Percentiles rank a stretch among this genome's conserved stretches.
These are phyloP conservation scores for Nothura maculosa DNA, from an alignment of 2,797 vertebrate genomes.

Conservation along the genomic window DNA sequence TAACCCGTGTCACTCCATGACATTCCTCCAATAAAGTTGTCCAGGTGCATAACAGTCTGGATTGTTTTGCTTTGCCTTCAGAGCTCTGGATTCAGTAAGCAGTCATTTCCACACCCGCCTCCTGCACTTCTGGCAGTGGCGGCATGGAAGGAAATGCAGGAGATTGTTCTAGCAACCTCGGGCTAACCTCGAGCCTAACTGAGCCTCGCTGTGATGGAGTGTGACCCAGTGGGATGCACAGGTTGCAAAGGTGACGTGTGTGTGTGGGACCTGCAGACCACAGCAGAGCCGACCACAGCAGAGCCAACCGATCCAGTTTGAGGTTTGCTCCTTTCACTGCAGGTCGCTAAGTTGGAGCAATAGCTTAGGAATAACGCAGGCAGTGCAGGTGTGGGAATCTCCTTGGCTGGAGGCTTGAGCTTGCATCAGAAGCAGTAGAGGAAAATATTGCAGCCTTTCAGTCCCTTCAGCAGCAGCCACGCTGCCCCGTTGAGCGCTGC, in stretches of 20 bases:
- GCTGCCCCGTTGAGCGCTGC: not conserved
- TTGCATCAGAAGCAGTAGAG: not conserved
- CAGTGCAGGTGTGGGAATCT: fast-evolving
- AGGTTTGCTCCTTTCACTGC: not conserved
- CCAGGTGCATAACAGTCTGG: not conserved
- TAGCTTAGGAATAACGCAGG: not conserved
- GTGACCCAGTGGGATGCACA: fast-evolving
- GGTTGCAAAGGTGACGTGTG: not conserved
- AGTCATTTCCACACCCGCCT: not conserved
- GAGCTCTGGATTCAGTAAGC: not conserved
- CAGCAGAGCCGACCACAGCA: not conserved
- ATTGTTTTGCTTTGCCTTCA: not conserved
- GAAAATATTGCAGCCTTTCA: not conserved
- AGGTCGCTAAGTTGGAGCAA: not conserved
- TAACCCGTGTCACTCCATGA: fast-evolving
- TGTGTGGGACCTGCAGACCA: conserved; percentile 18
- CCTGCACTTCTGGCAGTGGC: not conserved
- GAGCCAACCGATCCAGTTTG: not conserved
- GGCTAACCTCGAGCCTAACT: not conserved
- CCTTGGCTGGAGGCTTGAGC: not conserved
- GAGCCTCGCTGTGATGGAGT: not conserved
- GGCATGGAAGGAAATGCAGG: not conserved
- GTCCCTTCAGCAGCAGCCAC: not conserved
- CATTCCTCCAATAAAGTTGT: not conserved
- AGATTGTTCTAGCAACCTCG: not conserved